A percentile compares a stretch with the other conserved stretches of the same genome.
phyloP scores from a whole-genome alignment of 2,888 invertebrate genomes.

The Cactoblastis cactorum region DNA sequence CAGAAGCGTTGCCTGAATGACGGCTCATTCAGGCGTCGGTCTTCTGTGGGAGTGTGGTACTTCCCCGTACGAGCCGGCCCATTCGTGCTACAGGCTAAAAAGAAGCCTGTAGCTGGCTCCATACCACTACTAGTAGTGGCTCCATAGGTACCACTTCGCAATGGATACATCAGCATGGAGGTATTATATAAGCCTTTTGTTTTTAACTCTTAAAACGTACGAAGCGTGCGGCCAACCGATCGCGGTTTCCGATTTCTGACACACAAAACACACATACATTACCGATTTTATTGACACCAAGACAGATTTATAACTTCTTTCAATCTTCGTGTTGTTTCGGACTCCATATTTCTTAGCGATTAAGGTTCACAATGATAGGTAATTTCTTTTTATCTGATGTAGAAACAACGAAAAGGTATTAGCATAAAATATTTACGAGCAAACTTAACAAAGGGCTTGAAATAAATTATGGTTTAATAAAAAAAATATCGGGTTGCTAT shows the following conservation, averaged over 20 bases:
- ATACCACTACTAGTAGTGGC: no score
- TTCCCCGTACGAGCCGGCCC: no score
- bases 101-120: no score
- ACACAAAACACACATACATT: slow-evolving; percentile 6
- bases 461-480: not conserved
- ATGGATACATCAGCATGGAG: no score
- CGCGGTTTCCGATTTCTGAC: slow-evolving; percentile 8
- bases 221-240: not conserved
- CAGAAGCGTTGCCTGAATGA: no score
- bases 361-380: not conserved
- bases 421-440: slow-evolving; percentile 9
- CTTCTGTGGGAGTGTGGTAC: no score
- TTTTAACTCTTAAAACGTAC: not conserved
- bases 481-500: slow-evolving; percentile 1
- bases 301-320: slow-evolving; percentile 9
- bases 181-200: no score
- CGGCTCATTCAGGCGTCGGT: no score
- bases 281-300: not conserved
- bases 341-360: not conserved
- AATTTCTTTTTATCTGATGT: not conserved
- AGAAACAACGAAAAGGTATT: not conserved
- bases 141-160: no score
- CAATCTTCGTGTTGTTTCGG: not conserved
- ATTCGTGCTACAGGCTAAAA: no score
- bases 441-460: slow-evolving; percentile 7